Base-by-base conservation (phyloP, 2,888 invertebrate species). In the Eudasyphora cyanicolor region DNA sequence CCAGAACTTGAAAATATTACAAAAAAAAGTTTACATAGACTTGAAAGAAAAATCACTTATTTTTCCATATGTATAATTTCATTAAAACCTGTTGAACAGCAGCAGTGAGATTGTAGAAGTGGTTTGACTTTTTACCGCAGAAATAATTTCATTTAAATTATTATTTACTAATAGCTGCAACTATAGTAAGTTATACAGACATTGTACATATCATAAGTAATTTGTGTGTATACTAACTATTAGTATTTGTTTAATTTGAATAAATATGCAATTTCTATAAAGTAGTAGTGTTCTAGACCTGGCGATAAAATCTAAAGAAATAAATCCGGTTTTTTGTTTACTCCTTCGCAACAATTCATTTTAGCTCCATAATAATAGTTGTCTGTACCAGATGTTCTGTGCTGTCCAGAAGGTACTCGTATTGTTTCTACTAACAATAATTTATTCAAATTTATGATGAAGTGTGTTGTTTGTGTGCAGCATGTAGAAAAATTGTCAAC, bases 271-370 rank as follows among this genome's bases (percentile, higher is more conserved):
- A 14, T 57, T 0, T 27, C 10, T 57, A 27, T 24, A 57, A 54
- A 57, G 19, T 54, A 38, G 24, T 27, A 45, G 14, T 57, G 5
- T 57, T 12, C 12, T 2, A 24, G 57, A 57, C 57, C 45, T 45
- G 45, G 57, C 27, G 19, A 5, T 4, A 27, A 27, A 57, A 27
- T 8, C 27, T 10, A 14, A 35, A 38, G 19, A 19, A 21, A 64
- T 64, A 64, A 64, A 64, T 64, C 64, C 64, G 64, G 64, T 64
- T 64, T 64, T 35, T 64, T 57, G 19, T 57, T 27, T n/a, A n/a
- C 57, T 57, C 57, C 57, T 57, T 19, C 57, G 24, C 57, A 57
- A 57, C 57, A 57, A 45, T 45, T 45, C 4, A n/a, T 14, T 2
- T 7, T 4, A n/a, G 4, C 45, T 45, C 45, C n/a, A n/a, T 12